These are phyloP conservation scores for Synanthedon myopaeformis DNA, from an alignment of 2,888 invertebrate species.

Conservation along the genomic window DNA sequence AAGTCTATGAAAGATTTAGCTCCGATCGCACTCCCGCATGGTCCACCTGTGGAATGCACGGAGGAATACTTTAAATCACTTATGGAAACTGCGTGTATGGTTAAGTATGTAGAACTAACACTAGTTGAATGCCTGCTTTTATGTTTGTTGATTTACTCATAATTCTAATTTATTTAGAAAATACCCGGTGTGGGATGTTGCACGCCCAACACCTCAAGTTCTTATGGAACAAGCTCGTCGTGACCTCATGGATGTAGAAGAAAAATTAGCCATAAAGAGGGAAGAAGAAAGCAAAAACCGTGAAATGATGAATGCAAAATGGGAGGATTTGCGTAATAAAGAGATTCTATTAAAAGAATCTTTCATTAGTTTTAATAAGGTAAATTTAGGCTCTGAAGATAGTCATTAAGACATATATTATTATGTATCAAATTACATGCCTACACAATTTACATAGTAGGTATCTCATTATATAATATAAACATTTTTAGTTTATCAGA, in stretches of 20 bases:
- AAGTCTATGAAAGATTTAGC: slow-evolving; percentile 44
- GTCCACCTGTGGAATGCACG: slow-evolving; percentile 61
- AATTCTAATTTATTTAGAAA: slow-evolving; percentile 37
- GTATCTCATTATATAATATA: not conserved
- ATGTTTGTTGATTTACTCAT: not conserved
- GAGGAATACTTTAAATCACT: slow-evolving; percentile 67
- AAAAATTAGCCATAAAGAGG: slow-evolving; percentile 53
- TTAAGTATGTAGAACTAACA: slow-evolving; percentile 40
- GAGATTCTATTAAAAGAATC: slow-evolving; percentile 66
- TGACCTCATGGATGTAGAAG: slow-evolving; percentile 62
- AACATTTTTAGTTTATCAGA: slow-evolving; percentile 59
- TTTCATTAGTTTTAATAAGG: slow-evolving; percentile 73
- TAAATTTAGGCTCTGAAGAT: slow-evolving; percentile 11
- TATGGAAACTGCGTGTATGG: slow-evolving; percentile 53
- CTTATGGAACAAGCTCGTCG: slow-evolving; percentile 66
- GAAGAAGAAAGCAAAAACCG: slow-evolving; percentile 48
- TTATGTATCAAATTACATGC: not conserved
- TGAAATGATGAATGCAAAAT: slow-evolving; percentile 57
- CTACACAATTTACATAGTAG: not conserved
- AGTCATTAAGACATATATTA: not conserved
- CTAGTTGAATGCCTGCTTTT: no score
- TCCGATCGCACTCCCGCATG: slow-evolving; percentile 60
- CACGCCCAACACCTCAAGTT: slow-evolving; percentile 66
- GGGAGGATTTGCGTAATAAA: slow-evolving; percentile 66
- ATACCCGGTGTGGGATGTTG: slow-evolving; percentile 73